Conservation (phyloP, 2,888 invertebrate genomes). For the Dynastes hyllus region DNA sequence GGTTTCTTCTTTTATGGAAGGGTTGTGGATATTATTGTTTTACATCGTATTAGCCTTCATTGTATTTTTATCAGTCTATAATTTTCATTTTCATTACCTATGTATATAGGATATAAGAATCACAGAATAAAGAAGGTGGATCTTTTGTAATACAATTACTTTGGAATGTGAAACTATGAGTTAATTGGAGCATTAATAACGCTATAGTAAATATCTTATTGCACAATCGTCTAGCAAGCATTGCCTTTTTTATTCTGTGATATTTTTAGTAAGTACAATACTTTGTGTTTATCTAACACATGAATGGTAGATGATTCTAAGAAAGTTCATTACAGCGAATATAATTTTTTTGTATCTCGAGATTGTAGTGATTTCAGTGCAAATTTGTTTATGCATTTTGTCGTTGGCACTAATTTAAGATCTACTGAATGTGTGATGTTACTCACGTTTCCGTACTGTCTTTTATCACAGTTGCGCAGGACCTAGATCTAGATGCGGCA, state of each 20-base stretch:
- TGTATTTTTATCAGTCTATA: slow-evolving; percentile 41
- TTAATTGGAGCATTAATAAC: slow-evolving; percentile 20
- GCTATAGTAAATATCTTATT: not conserved
- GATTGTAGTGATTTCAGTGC: slow-evolving; percentile 15
- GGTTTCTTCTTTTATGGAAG: slow-evolving; percentile 33
- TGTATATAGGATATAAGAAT: slow-evolving; percentile 1
- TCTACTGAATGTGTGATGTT: slow-evolving; percentile 25
- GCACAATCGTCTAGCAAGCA: not conserved
- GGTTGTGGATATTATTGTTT: slow-evolving; percentile 27
- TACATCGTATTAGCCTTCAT: slow-evolving; percentile 23
- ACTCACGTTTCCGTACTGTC: slow-evolving; percentile 27
- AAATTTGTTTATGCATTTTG: slow-evolving; percentile 15
- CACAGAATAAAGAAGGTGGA: slow-evolving; percentile 20
- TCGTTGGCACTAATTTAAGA: slow-evolving; percentile 33
- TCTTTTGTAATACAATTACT: not conserved
- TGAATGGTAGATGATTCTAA: not conserved
- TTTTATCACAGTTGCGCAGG: slow-evolving; percentile 37
- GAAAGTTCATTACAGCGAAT: not conserved
- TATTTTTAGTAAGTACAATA: slow-evolving; percentile 23
- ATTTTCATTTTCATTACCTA: slow-evolving; percentile 19
- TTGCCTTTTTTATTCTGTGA: slow-evolving; percentile 24
- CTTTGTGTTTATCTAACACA: not conserved
- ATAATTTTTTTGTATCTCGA: not conserved
- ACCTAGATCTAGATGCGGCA: not conserved
- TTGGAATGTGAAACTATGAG: slow-evolving; percentile 24